Conservation (phyloP, 2,888 invertebrate genomes). For the Apodemia hepburni region DNA sequence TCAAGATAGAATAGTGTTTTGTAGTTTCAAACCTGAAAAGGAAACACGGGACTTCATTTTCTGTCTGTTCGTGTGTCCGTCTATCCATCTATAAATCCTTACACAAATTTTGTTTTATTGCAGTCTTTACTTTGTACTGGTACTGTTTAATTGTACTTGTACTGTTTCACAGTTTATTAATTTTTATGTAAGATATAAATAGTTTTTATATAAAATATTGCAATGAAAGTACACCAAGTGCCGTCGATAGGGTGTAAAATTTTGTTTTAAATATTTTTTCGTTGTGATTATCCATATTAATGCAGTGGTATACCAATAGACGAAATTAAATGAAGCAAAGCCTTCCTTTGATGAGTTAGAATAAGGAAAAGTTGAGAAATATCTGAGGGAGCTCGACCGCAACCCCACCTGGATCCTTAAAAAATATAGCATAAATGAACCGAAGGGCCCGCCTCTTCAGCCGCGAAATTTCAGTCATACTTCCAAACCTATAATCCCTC, state of each 20-base stretch:
- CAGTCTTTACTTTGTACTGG: too few species aligned
- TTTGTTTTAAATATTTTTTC: neutral
- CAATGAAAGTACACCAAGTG: too few species aligned
- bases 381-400: constrained; percentile 60
- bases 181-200: too few species aligned
- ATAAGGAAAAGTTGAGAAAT: constrained; percentile 73
- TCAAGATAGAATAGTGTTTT: too few species aligned
- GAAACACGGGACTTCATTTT: too few species aligned
- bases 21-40: too few species aligned
- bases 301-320: constrained; percentile 39
- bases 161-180: too few species aligned
- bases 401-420: constrained; percentile 65
- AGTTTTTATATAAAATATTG: too few species aligned
- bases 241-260: neutral
- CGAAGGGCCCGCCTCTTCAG: constrained; percentile 61
- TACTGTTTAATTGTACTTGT: too few species aligned
- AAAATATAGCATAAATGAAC: constrained; percentile 73
- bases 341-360: constrained; percentile 69
- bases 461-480: constrained; percentile 77
- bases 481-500: constrained; percentile 81
- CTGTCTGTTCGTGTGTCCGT: too few species aligned
- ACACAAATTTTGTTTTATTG: too few species aligned
- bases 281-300: constrained; percentile 21
- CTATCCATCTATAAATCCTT: too few species aligned
- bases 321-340: constrained; percentile 57